Conservation (phyloP, 2,888 invertebrate genomes). For the Apodemia zela region DNA sequence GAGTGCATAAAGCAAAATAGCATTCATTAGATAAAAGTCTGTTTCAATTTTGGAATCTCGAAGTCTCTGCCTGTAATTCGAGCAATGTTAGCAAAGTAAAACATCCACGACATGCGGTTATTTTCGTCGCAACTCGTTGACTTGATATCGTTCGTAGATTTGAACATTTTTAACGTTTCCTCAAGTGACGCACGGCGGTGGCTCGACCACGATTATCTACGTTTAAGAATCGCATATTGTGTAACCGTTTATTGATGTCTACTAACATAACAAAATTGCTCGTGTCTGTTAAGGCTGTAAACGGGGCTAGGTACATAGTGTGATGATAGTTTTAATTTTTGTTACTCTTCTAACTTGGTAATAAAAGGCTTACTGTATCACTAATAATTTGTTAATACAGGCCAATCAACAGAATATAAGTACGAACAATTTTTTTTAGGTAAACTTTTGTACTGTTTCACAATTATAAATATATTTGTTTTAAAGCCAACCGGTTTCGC, state of each 20-base stretch:
- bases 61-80: constrained; percentile 39
- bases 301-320: constrained; percentile 71
- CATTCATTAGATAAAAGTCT: neutral
- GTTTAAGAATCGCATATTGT: constrained; percentile 47
- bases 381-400: neutral
- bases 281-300: constrained; percentile 62
- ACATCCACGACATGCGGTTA: constrained; percentile 47
- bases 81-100: constrained; percentile 26
- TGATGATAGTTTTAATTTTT: constrained; percentile 54
- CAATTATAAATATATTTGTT: too few relatives aligned
- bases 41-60: constrained; percentile 29
- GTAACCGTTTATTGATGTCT: constrained; percentile 73
- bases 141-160: constrained; percentile 50
- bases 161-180: constrained; percentile 48
- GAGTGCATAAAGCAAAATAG: neutral
- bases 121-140: constrained; percentile 53
- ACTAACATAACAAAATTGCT: constrained; percentile 74
- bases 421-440: neutral
- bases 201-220: constrained; percentile 48
- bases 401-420: too few relatives aligned
- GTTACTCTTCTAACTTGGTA: constrained; percentile 48
- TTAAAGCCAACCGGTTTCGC: too few relatives aligned
- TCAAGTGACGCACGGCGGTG: constrained; percentile 72
- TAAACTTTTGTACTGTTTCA: neutral
- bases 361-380: constrained; percentile 6